Conservation (phyloP, 2,797 vertebrate genomes). For the Darevskia nairensis region DNA sequence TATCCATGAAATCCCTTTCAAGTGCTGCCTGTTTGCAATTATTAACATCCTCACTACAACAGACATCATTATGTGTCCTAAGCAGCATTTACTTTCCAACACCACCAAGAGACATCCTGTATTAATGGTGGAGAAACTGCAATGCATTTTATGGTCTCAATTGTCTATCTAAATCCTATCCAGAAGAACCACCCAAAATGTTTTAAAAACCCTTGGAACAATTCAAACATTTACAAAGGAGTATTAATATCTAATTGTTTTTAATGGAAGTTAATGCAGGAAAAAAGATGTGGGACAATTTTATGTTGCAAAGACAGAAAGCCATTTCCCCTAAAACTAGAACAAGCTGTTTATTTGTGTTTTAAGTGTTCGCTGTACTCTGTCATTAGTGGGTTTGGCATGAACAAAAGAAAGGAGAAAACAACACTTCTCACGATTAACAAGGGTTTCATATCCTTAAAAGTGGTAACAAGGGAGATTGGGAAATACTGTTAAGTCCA, state of each 20-base stretch:
- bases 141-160: neutral
- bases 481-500: neutral
- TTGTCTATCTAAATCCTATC: neutral
- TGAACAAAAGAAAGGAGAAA: neutral
- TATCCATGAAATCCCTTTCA: neutral
- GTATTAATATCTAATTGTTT: neutral
- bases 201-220: neutral
- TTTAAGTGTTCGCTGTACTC: neutral
- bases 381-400: neutral
- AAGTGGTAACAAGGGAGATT: neutral
- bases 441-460: neutral
- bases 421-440: neutral
- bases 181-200: neutral
- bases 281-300: neutral
- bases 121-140: neutral
- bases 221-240: neutral
- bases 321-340: neutral
- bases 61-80: neutral
- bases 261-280: neutral
- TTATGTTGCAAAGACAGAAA: neutral
- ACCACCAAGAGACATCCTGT: neutral
- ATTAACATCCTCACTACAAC: neutral
- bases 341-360: neutral
- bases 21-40: neutral
- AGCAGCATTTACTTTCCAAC: neutral